Conservation (phyloP, 2,888 invertebrate genomes). For the Hydrotaea diabolus region DNA sequence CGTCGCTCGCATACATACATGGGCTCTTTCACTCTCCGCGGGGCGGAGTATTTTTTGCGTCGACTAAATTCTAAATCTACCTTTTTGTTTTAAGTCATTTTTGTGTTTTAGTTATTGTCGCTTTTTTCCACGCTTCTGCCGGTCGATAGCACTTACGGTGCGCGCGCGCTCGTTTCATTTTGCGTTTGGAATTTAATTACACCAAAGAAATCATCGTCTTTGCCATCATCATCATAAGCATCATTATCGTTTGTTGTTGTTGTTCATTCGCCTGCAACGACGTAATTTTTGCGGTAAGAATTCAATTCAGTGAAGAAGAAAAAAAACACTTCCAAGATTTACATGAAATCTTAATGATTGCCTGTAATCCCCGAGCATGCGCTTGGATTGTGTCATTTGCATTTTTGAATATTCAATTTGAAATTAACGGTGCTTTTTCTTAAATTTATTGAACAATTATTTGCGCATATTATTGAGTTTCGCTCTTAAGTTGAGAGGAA, state of each 20-base stretch:
- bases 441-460: constrained; percentile 4
- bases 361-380: background rate
- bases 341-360: background rate
- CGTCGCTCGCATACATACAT: background rate
- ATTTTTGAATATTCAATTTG: constrained; percentile 7
- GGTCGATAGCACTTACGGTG: constrained; percentile 19
- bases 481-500: background rate
- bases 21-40: background rate
- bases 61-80: constrained; percentile 13
- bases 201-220: background rate
- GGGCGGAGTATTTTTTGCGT: background rate
- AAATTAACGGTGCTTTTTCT: background rate
- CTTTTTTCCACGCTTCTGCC: constrained; percentile 17
- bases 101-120: constrained; percentile 30
- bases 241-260: background rate
- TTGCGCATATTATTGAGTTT: background rate
- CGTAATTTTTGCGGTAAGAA: background rate
- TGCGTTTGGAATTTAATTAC: background rate
- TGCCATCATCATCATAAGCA: background rate
- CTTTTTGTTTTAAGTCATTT: constrained; percentile 22
- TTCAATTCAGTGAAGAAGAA: background rate
- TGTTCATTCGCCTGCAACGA: background rate
- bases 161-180: background rate
- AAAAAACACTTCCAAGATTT: background rate
- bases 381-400: constrained; percentile 1